A percentile compares a stretch with the other conserved stretches of the same genome.
Evolutionary conservation across 1,140 invertebrate species (phyloP).

Genomic region (Ectropis grisescens): DNA sequence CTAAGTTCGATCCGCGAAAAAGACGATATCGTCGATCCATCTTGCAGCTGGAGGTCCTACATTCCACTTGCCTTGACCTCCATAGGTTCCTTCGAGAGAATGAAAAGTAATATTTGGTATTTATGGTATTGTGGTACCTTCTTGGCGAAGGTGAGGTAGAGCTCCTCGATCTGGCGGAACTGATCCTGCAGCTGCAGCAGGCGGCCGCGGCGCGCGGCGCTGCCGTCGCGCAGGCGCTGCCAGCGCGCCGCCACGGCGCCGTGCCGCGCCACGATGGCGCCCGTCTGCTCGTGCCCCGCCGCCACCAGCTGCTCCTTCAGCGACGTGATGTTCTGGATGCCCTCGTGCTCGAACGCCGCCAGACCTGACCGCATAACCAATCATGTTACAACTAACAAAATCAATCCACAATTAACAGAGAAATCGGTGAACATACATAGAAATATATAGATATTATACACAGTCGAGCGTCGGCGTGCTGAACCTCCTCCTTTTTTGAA

Average conservation of each 20-base stretch:
- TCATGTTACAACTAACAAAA: too few relatives aligned
- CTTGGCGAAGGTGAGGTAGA: slow-evolving; percentile 99
- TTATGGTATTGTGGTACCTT: slow-evolving; percentile 73
- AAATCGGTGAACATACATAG: too few relatives aligned
- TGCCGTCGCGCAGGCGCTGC: slow-evolving; percentile 94
- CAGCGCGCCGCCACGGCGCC: slow-evolving; percentile 94
- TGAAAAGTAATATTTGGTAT: too few relatives aligned
- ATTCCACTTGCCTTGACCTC: too few relatives aligned
- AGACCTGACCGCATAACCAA: slow-evolving; percentile 77
- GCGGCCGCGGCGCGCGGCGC: slow-evolving; percentile 91
- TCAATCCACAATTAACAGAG: too few relatives aligned
- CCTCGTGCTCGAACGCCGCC: slow-evolving; percentile 98
- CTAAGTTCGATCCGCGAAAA: too few relatives aligned
- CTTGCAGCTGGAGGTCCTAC: too few relatives aligned
- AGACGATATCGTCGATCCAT: too few relatives aligned
- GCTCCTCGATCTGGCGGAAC: slow-evolving; percentile 98
- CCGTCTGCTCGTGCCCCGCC: slow-evolving; percentile 92
- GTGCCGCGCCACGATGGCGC: slow-evolving; percentile 92
- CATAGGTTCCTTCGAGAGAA: too few relatives aligned
- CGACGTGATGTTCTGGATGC: slow-evolving; percentile 97
- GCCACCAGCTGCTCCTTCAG: slow-evolving; percentile 95
- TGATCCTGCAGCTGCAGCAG: slow-evolving; percentile 96
- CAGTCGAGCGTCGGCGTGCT: too few relatives aligned
- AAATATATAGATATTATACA: too few relatives aligned
- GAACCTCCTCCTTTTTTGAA: too few relatives aligned